These are phyloP conservation scores for Lumbricus terrestris DNA, from an alignment of 2,888 invertebrate species.

Conservation along the genomic window DNA sequence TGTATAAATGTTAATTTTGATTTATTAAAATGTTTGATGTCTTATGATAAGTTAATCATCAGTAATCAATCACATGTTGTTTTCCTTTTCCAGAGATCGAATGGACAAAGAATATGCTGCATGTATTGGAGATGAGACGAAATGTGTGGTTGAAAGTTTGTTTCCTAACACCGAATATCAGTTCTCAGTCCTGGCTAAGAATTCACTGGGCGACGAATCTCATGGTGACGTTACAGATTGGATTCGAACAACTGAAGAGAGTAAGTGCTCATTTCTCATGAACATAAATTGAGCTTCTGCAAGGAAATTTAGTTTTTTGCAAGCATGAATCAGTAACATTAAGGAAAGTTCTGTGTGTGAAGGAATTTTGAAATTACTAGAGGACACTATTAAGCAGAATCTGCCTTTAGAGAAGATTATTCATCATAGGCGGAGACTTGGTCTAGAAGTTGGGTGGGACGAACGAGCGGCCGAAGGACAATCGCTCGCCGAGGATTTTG, in stretches of 20 bases:
- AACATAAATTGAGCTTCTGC: background rate
- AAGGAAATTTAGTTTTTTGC: background rate
- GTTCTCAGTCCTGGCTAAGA: conserved; percentile 6
- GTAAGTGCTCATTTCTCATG: background rate
- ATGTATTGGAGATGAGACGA: background rate
- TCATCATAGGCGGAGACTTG: too few species aligned
- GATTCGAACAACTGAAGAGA: background rate
- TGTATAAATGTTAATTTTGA: too few species aligned
- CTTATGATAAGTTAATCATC: background rate
- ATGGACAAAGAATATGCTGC: background rate
- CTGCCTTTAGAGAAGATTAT: background rate
- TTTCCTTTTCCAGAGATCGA: background rate
- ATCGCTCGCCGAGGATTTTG: too few species aligned
- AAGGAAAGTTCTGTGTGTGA: background rate
- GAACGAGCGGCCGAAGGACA: too few species aligned
- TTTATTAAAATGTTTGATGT: background rate
- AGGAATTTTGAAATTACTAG: background rate
- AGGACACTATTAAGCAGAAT: background rate
- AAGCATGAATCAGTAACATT: background rate
- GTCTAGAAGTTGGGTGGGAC: too few species aligned
- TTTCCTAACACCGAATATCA: background rate
- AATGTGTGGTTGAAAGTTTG: background rate
- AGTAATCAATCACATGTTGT: too few species aligned
- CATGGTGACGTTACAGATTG: background rate
- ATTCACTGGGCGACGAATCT: background rate